phyloP scores from a whole-genome alignment of 23 tunicate species.

The Styela clava region DNA sequence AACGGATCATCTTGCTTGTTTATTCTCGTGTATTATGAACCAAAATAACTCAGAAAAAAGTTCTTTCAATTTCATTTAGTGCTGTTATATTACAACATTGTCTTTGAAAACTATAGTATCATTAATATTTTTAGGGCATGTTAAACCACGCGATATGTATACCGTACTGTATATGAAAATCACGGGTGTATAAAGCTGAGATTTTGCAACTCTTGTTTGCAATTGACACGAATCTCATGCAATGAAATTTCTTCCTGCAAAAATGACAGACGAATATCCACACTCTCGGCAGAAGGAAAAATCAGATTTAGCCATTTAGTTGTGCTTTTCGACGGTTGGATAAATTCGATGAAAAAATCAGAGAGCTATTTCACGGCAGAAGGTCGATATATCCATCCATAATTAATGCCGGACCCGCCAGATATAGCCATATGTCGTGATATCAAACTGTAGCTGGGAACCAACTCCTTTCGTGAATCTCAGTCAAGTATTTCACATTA shows the following conservation, averaged over 20 bases:
- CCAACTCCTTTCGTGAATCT: not conserved
- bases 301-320: not conserved
- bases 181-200: no score
- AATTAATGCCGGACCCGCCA: slow-evolving; percentile 21
- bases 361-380: slow-evolving; percentile 31
- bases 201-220: no score
- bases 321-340: not conserved
- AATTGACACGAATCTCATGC: no score
- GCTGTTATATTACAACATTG: no score
- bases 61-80: no score
- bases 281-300: not conserved
- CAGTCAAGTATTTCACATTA: not conserved
- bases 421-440: slow-evolving; percentile 37
- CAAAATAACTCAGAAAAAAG: no score
- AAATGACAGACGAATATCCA: not conserved
- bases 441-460: slow-evolving; percentile 13
- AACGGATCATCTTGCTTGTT: no score
- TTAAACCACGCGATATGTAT: no score
- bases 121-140: no score
- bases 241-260: not conserved
- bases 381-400: slow-evolving; percentile 36
- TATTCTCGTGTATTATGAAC: no score
- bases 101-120: no score
- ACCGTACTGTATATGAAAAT: no score
- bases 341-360: slow-evolving; percentile 14